These are phyloP conservation scores for Nephrotoma guestfalica DNA, from an alignment of 2,888 invertebrate species.

Conservation along the genomic window DNA sequence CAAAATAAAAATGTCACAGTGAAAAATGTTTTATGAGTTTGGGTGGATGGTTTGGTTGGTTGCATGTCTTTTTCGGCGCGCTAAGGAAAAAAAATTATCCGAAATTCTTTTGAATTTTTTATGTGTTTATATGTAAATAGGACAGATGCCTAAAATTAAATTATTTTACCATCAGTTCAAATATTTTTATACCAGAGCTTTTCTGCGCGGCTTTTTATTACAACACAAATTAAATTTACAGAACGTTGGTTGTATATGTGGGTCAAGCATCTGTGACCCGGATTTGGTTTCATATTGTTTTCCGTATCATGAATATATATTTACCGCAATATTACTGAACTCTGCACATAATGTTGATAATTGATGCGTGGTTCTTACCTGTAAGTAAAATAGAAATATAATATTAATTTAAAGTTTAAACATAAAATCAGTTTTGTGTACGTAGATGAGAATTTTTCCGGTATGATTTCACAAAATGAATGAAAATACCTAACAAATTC, in stretches of 20 bases:
- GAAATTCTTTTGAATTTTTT: not conserved
- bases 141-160: not conserved
- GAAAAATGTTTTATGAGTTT: not conserved
- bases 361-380: too few relatives aligned
- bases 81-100: not conserved
- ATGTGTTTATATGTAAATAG: not conserved
- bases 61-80: not conserved
- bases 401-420: too few relatives aligned
- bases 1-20: not conserved
- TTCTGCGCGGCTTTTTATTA: not conserved
- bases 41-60: not conserved
- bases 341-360: too few relatives aligned
- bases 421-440: too few relatives aligned
- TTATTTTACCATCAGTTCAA: not conserved
- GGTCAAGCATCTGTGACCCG: too few relatives aligned
- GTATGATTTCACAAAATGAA: too few relatives aligned
- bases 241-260: not conserved
- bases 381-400: too few relatives aligned
- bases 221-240: not conserved
- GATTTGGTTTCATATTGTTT: too few relatives aligned
- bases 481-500: too few relatives aligned
- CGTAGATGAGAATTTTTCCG: too few relatives aligned
- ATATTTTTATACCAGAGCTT: not conserved
- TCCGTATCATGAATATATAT: too few relatives aligned
- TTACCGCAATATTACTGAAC: too few relatives aligned